phyloP scores from a whole-genome alignment of 1,140 invertebrate genomes.

The Capitella teleta region DNA sequence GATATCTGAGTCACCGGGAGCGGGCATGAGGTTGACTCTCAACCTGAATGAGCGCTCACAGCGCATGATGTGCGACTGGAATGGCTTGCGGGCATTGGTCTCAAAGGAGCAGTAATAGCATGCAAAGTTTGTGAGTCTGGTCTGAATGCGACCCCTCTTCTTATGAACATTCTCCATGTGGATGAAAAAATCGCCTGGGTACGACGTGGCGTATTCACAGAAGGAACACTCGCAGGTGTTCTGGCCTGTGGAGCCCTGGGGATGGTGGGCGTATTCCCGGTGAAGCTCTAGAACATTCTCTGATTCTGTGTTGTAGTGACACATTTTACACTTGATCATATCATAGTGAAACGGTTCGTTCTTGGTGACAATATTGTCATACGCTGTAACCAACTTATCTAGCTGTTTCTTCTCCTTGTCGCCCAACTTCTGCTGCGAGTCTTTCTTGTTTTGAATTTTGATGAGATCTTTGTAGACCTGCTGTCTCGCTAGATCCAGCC shows the following conservation, averaged over 20 bases:
- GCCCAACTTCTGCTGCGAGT: slow-evolving; percentile 5
- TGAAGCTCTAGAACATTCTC: slow-evolving; percentile 7
- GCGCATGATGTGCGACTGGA: slow-evolving; percentile 5
- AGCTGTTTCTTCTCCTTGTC: slow-evolving; percentile 13
- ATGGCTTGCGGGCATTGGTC: slow-evolving; percentile 2
- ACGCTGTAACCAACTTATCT: slow-evolving; percentile 10
- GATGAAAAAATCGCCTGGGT: neutral
- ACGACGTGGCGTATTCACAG: neutral
- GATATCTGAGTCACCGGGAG: slow-evolving; percentile 13
- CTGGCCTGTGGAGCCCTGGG: no score
- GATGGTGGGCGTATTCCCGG: slow-evolving; percentile 5
- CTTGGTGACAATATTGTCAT: slow-evolving; percentile 6
- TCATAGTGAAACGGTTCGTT: slow-evolving; percentile 4
- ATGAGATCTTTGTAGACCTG: slow-evolving; percentile 14
- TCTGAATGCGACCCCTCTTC: slow-evolving; percentile 1
- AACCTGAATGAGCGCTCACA: slow-evolving; percentile 11
- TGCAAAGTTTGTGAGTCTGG: neutral
- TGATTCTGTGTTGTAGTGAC: slow-evolving; percentile 4
- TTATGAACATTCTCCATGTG: slow-evolving; percentile 10
- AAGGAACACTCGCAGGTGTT: neutral
- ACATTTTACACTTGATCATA: neutral
- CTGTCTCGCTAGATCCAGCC: slow-evolving; percentile 10
- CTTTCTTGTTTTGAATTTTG: slow-evolving; percentile 8
- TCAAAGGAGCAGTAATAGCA: slow-evolving; percentile 12
- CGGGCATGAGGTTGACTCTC: slow-evolving; percentile 7